Evolutionary conservation across 2,113 vertebrate genomes (phyloP), one percentile per base, ranked within the genome.

Genomic region (Ceratotherium simum): DNA sequence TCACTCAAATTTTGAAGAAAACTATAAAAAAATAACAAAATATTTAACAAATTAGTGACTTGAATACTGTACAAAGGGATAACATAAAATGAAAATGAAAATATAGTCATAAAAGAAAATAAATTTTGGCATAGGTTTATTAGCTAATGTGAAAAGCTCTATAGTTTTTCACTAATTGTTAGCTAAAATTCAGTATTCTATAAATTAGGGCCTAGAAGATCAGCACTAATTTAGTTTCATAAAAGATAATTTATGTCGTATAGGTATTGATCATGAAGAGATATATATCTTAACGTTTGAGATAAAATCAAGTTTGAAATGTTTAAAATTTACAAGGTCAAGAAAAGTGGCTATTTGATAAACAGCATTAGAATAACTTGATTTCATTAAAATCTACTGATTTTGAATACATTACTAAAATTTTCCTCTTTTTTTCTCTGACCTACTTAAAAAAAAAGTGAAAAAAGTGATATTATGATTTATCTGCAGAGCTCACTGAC

Each of bases 1-100:
- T 70, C 23, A 78, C 27, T 1, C 8, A 54, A 39, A 65, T 54
- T 62, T 89, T 88, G 33, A 42, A 78, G 31, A 79, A 90, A 87
- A 54, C 16, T n/a, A 17, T 51, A 81, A 62, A 76, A 56, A 46
- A 9, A 3, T 33, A 62, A 39, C 21, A 58, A 95, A 80, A 48
- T 83, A 18, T 69, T 83, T 56, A 33, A 60, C 6, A 42, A 58
- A 31, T n/a, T 54, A 9, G 36, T 62, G 5, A 86, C 33, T 81
- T 91, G 56, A 64, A 62, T 80, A 25, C 58, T n/a, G 2, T 54
- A 46, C 33, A 8, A 51, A 56, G 29, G 88, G 27, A 54, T 5
- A 92, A 92, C 92, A 95, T 84, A 39, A 92, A 91, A 11, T 73
- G 17, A 62, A 82, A 36, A 16, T 58, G 46, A 73, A 95, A 90